phyloP scores from a whole-genome alignment of 2,113 vertebrate genomes.

The Rhabdornis inornatus region DNA sequence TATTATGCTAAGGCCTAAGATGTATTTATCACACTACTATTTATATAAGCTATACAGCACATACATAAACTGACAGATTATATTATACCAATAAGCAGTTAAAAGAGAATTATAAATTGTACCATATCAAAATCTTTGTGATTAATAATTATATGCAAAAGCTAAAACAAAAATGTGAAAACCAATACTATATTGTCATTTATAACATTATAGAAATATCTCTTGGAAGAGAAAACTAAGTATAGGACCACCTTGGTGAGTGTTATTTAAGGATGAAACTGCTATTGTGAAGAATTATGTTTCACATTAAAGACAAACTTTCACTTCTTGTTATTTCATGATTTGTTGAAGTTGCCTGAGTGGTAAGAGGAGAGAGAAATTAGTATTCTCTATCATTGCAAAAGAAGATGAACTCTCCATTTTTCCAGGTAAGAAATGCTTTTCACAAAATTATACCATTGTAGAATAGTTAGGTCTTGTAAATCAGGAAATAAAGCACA shows the following conservation, averaged over 20 bases:
- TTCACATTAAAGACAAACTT: neutral
- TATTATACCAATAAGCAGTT: too few species aligned
- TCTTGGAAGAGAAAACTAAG: neutral
- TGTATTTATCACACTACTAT: too few species aligned
- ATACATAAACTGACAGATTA: too few species aligned
- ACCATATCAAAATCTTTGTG: too few species aligned
- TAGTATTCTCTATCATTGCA: neutral
- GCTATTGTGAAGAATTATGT: neutral
- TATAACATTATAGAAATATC: neutral
- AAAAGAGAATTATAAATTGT: too few species aligned
- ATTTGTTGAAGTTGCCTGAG: neutral
- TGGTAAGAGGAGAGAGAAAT: neutral
- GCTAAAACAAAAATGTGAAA: too few species aligned
- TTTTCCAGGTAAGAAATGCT: slow-evolving; percentile 75
- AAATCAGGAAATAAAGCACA: neutral
- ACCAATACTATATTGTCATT: too few species aligned
- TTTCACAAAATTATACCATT: neutral
- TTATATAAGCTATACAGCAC: too few species aligned
- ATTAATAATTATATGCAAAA: too few species aligned
- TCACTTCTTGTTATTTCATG: neutral
- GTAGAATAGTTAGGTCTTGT: neutral
- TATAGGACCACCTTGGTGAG: neutral
- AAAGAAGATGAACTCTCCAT: slow-evolving; percentile 73
- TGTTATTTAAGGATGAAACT: neutral
- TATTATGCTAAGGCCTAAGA: too few species aligned